Evolutionary conservation across 2,888 invertebrate genomes (phyloP), one percentile per base, ranked within the genome.

Genomic region (Amphipoea lucens): DNA sequence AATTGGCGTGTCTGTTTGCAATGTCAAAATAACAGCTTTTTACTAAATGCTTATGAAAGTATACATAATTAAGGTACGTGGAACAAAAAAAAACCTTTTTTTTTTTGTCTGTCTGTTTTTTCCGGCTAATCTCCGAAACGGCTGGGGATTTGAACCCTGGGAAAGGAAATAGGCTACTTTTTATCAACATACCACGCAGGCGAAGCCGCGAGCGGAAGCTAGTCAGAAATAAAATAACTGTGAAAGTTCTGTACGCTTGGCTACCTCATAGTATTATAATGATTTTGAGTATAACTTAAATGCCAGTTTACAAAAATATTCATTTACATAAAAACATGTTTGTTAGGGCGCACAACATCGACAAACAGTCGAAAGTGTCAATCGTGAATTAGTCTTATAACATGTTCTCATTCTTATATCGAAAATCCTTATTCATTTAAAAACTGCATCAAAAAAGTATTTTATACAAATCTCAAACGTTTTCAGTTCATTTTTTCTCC

Each of bases 401-500:
- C 45, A 63, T 66, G 62, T 71, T 74, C 40, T 80, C 80, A 63
- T 63, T 14, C 71, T 74, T 80, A 77, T 54, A 80, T 83, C 51
- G 74, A 82, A 85, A 74, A 62, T 51, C 70, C 77, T 81, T 81
- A 76, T 86, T 71, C 11, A 68, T 81, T 70, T 76, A 80, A 80
- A 83, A 84, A 90, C 79, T 79, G 72, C 76, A 80, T 84, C 78
- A 82, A 87, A 85, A 87, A 83, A 80, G 71, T 87, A 77, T 82
- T 87, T 72, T 77, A 79, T 82, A 77, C 60, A 79, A 85, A 86
- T 87, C 86, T 87, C 88, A 81, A 63, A 69, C 29, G 6, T 48
- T 12, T 60, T 89, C 86, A 86, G 85, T 86, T 78, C 89, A 82
- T 89, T 84, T 81, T 79, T 79, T 88, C 88, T 82, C 68, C 71